A percentile compares a stretch with the other conserved stretches of the same genome.
These are phyloP conservation scores for Trinorchestia longiramus DNA, from an alignment of 1,140 invertebrate genomes.

Conservation along the genomic window DNA sequence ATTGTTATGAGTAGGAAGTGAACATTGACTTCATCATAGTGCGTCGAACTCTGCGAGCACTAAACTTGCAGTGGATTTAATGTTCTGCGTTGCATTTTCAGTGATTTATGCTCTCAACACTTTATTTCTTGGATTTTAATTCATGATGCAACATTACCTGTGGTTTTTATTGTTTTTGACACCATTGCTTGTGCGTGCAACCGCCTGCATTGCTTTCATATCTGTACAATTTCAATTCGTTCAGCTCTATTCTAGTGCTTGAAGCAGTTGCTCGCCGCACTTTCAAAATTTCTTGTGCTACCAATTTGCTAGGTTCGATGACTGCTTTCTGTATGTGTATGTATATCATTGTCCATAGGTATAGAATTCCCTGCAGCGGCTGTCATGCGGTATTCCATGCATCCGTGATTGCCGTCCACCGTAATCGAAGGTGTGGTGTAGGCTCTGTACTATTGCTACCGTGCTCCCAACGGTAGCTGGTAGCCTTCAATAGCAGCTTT, in stretches of 20 bases:
- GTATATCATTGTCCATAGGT: background rate
- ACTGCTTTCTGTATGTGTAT: background rate
- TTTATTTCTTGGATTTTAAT: too few species aligned
- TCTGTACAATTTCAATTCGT: too few species aligned
- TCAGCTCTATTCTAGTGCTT: background rate
- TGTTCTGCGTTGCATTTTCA: too few species aligned
- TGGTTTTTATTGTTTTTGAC: too few species aligned
- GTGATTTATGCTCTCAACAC: too few species aligned
- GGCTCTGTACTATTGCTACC: background rate
- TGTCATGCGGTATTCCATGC: background rate
- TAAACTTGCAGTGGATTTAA: too few species aligned
- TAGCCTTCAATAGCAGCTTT: background rate
- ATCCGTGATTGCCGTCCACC: slow-evolving; percentile 22
- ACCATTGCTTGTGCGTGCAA: too few species aligned
- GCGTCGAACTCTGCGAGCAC: too few species aligned
- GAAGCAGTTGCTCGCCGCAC: background rate
- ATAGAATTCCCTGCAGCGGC: background rate
- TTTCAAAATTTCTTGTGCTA: background rate
- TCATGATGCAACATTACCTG: too few species aligned
- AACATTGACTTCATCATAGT: too few species aligned
- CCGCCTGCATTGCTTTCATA: too few species aligned
- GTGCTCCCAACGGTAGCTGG: slow-evolving; percentile 25
- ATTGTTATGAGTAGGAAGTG: too few species aligned
- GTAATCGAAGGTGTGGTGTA: slow-evolving; percentile 7
- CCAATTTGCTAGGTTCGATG: background rate